Conservation (phyloP, 2,888 invertebrate species). For the Amphipoea oculea region DNA sequence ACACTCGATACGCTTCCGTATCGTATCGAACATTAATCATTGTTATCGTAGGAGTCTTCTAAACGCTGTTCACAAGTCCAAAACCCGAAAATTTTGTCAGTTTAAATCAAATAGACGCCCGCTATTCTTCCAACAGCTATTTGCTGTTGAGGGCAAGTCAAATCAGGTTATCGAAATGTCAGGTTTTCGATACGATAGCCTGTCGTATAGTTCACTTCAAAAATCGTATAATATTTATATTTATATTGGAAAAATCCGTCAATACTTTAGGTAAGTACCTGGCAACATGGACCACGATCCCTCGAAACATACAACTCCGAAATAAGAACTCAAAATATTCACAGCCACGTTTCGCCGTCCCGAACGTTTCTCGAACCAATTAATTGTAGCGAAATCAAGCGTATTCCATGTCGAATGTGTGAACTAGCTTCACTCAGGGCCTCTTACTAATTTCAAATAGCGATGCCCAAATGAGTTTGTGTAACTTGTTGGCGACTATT, state of each 20-base stretch:
- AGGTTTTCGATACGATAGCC: too few relatives aligned
- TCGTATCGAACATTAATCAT: too few relatives aligned
- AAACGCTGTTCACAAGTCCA: too few relatives aligned
- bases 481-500: slow-evolving; percentile 56
- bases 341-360: neutral
- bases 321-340: neutral
- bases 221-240: neutral
- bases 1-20: too few relatives aligned
- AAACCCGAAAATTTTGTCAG: too few relatives aligned
- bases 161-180: too few relatives aligned
- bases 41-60: too few relatives aligned
- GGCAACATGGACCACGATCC: neutral
- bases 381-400: slow-evolving; percentile 53
- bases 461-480: slow-evolving; percentile 68
- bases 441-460: slow-evolving; percentile 61
- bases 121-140: too few relatives aligned
- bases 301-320: neutral
- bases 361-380: slow-evolving; percentile 19
- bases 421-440: slow-evolving; percentile 52
- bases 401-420: slow-evolving; percentile 51
- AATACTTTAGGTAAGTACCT: too few relatives aligned
- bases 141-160: too few relatives aligned
- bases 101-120: too few relatives aligned
- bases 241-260: neutral
- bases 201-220: neutral